Evolutionary conservation across 2,113 vertebrate genomes (phyloP).

Genomic region (Cinclus mexicanus): DNA sequence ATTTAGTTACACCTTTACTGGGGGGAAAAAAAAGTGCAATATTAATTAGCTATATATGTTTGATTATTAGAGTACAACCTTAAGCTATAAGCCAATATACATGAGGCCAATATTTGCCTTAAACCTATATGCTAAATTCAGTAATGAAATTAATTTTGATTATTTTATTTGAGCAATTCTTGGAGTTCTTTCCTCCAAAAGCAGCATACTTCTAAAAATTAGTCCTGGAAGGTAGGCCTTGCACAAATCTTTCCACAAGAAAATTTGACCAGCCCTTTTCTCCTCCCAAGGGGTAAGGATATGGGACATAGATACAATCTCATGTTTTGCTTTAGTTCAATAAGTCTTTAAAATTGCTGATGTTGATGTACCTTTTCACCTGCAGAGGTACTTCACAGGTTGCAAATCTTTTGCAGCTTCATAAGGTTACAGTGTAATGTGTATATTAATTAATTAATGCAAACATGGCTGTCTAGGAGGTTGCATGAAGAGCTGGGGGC

Average conservation of each 20-base stretch:
- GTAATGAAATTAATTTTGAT: not conserved
- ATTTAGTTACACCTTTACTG: not conserved
- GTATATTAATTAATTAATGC: not conserved
- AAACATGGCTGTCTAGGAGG: not conserved
- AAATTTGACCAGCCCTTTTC: not conserved
- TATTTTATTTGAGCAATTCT: not conserved
- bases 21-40: not conserved
- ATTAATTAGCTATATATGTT: not conserved
- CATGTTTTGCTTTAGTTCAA: not conserved
- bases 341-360: not conserved
- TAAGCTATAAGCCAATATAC: not conserved
- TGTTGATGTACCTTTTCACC: not conserved
- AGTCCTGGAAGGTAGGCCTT: not conserved
- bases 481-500: not conserved
- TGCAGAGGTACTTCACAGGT: not conserved
- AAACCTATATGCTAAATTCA: not conserved
- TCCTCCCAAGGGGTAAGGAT: not conserved
- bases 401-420: not conserved
- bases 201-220: not conserved
- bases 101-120: not conserved
- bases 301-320: not conserved
- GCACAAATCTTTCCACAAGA: not conserved
- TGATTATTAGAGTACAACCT: not conserved
- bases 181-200: not conserved
- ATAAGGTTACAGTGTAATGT: fast-evolving